Percentiles rank a stretch among this genome's conserved stretches.
Evolutionary conservation across 2,797 vertebrate species (phyloP).

Genomic region (Fistularia tabacaria): DNA sequence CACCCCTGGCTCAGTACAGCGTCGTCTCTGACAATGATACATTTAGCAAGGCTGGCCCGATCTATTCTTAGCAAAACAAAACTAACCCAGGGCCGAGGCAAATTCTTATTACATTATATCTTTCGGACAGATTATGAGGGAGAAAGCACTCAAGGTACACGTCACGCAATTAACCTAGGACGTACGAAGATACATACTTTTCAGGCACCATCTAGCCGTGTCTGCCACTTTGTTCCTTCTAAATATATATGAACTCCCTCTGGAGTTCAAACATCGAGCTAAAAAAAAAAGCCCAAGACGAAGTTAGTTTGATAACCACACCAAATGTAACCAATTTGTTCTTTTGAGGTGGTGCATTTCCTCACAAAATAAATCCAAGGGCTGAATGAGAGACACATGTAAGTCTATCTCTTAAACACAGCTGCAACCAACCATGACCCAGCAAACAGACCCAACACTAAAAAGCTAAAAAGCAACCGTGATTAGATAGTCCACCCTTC

Average conservation of each 20-base stretch:
- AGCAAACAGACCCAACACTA: constrained; percentile 47
- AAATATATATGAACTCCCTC: neutral
- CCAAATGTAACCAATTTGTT: constrained; percentile 5
- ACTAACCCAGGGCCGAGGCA: constrained; percentile 33
- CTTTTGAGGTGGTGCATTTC: constrained; percentile 23
- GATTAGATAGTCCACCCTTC: constrained; percentile 58
- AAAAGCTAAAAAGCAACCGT: constrained; percentile 46
- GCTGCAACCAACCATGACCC: constrained; percentile 46
- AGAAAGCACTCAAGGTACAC: no score
- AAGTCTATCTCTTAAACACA: constrained; percentile 30
- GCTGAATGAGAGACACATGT: constrained; percentile 8
- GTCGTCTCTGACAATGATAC: constrained; percentile 51
- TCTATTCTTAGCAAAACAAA: constrained; percentile 51
- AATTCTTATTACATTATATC: constrained; percentile 23
- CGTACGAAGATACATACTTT: no score
- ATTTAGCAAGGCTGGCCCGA: constrained; percentile 42
- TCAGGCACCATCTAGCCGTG: no score
- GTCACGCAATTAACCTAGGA: no score
- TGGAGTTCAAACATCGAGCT: neutral
- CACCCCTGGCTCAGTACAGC: constrained; percentile 24
- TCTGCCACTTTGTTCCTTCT: no score
- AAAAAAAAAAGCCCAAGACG: neutral
- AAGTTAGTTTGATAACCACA: constrained; percentile 11
- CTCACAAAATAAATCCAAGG: constrained; percentile 23
- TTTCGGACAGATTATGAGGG: no score